These are phyloP conservation scores for Lutraria rhynchaena DNA, from an alignment of 1,140 invertebrate genomes.

Conservation along the genomic window DNA sequence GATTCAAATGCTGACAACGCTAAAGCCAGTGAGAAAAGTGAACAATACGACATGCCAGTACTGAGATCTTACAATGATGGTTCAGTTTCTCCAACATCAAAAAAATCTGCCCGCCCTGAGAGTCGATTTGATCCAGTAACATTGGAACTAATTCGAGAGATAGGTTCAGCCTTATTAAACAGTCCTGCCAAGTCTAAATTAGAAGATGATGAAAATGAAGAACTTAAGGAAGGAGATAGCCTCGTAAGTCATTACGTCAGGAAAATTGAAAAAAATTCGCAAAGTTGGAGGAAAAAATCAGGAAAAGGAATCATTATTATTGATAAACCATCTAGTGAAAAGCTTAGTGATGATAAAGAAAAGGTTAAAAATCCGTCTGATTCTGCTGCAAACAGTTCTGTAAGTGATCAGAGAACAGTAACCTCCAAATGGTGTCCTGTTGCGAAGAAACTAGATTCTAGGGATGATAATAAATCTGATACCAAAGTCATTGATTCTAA, in stretches of 20 bases:
- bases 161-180: constrained; percentile 72
- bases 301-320: constrained; percentile 70
- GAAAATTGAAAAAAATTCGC: constrained; percentile 71
- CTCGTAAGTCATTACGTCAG: constrained; percentile 71
- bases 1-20: no score
- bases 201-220: constrained; percentile 56
- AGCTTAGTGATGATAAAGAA: background rate
- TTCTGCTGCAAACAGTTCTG: background rate
- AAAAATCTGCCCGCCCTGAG: constrained; percentile 14
- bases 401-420: constrained; percentile 1
- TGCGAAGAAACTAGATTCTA: background rate
- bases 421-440: constrained; percentile 39
- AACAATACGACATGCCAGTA: no score
- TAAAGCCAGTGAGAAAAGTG: no score
- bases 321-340: constrained; percentile 64
- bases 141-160: constrained; percentile 73
- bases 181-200: constrained; percentile 65
- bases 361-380: background rate
- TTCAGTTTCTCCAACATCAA: background rate
- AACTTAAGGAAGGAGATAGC: constrained; percentile 54
- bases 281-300: constrained; percentile 46
- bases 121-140: constrained; percentile 66
- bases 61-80: no score
- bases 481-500: background rate
- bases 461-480: background rate